A percentile compares a stretch with the other conserved stretches of the same genome.
These are phyloP conservation scores for Apodemia mormo DNA, from an alignment of 2,888 invertebrate genomes.

Conservation along the genomic window DNA sequence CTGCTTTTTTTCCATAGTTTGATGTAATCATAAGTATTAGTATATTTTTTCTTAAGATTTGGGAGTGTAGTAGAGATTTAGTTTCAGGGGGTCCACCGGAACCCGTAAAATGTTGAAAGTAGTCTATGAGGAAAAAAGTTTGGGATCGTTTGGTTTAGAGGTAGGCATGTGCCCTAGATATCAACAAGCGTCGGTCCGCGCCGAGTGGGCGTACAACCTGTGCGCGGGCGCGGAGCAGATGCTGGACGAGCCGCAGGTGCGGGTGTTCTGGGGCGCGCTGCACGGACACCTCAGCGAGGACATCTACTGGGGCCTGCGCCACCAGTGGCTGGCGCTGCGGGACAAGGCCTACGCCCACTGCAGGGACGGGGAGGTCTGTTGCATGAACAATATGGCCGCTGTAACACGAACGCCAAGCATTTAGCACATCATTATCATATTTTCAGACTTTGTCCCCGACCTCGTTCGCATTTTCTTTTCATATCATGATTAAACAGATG, in stretches of 20 bases:
- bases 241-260: constrained; percentile 72
- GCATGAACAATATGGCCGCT: not conserved
- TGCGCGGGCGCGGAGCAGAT: constrained; percentile 73
- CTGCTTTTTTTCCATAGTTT: too few relatives aligned
- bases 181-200: constrained; percentile 70
- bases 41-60: too few relatives aligned
- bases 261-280: constrained; percentile 71
- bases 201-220: constrained; percentile 78
- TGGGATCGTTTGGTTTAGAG: too few relatives aligned
- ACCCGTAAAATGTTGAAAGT: too few relatives aligned
- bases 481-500: too few relatives aligned
- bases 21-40: too few relatives aligned
- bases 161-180: constrained; percentile 52
- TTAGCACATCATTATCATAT: not conserved
- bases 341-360: constrained; percentile 52
- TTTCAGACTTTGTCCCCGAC: too few relatives aligned
- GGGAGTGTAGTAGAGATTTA: too few relatives aligned
- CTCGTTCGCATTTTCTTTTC: too few relatives aligned
- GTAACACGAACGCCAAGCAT: not conserved
- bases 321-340: constrained; percentile 57
- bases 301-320: constrained; percentile 65
- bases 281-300: constrained; percentile 65
- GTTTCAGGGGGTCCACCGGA: too few relatives aligned
- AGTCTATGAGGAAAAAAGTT: too few relatives aligned
- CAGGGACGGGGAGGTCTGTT: constrained; percentile 54